These are phyloP conservation scores for Tyrophagus putrescentiae DNA, from an alignment of 1,140 invertebrate species.

Conservation along the genomic window DNA sequence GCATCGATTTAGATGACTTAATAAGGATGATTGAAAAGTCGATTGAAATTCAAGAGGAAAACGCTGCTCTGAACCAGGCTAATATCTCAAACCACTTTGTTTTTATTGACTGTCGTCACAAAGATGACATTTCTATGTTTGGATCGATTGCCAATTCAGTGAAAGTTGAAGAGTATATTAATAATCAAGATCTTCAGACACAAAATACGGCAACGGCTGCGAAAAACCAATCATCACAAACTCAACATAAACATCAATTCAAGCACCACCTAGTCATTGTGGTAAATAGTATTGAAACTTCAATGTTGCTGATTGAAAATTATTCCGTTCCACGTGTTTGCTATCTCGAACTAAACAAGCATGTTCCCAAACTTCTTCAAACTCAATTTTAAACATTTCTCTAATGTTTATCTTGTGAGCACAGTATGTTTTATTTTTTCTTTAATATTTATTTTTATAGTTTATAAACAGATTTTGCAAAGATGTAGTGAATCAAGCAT, in stretches of 20 bases:
- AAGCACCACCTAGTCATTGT: slow-evolving; percentile 12
- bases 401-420: not conserved
- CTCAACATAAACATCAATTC: not conserved
- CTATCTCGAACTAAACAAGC: slow-evolving; percentile 5
- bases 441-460: not conserved
- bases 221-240: not conserved
- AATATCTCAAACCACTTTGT: slow-evolving; percentile 1
- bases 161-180: not conserved
- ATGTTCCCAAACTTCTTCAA: slow-evolving; percentile 15
- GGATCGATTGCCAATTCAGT: slow-evolving; percentile 2
- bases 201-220: not conserved
- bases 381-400: too few relatives aligned
- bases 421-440: not conserved
- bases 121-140: slow-evolving; percentile 6
- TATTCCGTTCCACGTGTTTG: slow-evolving; percentile 13
- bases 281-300: slow-evolving; percentile 9
- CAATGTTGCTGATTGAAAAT: slow-evolving; percentile 5
- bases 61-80: not conserved
- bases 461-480: not conserved
- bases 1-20: slow-evolving; percentile 9
- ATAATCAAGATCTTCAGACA: not conserved
- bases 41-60: not conserved
- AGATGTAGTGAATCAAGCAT: not conserved
- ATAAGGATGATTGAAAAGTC: not conserved
- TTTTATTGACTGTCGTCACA: slow-evolving; percentile 13